phyloP scores from a whole-genome alignment of 2,113 vertebrate genomes.

The Oreochromis spilurus region DNA sequence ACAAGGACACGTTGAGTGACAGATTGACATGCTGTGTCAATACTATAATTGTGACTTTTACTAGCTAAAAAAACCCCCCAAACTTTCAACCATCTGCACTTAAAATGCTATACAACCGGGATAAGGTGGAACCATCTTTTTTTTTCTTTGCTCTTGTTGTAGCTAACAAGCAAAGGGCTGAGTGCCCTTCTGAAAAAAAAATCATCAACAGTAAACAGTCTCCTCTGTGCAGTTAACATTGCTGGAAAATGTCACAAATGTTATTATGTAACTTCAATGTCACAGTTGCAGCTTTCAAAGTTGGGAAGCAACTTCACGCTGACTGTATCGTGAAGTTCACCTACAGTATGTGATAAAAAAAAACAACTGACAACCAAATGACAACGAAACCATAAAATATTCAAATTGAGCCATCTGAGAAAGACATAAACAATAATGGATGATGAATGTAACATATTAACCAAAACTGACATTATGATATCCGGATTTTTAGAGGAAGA shows the following conservation, averaged over 20 bases:
- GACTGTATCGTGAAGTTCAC: neutral
- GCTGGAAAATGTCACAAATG: constrained; percentile 1
- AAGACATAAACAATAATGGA: neutral
- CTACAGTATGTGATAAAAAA: fast-evolving
- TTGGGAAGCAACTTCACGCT: neutral
- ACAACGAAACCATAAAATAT: neutral
- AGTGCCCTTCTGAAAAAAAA: neutral
- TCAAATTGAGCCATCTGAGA: neutral
- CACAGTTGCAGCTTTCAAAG: neutral
- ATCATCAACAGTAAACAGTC: neutral
- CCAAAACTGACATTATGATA: neutral
- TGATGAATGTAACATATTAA: neutral
- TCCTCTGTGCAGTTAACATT: neutral
- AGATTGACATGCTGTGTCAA: neutral
- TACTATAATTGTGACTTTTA: neutral
- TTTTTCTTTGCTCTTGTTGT: neutral
- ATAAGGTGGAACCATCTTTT: neutral
- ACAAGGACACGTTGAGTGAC: neutral
- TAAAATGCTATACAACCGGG: neutral
- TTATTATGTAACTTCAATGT: neutral
- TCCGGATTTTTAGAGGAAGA: neutral
- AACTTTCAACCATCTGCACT: neutral
- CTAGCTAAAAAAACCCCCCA: neutral
- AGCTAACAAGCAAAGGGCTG: neutral
- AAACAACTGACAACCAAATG: neutral